A percentile compares a stretch with the other conserved stretches of the same genome.
These are phyloP conservation scores for Neopipo cinnamomea DNA, from an alignment of 2,113 vertebrate genomes.

Conservation along the genomic window DNA sequence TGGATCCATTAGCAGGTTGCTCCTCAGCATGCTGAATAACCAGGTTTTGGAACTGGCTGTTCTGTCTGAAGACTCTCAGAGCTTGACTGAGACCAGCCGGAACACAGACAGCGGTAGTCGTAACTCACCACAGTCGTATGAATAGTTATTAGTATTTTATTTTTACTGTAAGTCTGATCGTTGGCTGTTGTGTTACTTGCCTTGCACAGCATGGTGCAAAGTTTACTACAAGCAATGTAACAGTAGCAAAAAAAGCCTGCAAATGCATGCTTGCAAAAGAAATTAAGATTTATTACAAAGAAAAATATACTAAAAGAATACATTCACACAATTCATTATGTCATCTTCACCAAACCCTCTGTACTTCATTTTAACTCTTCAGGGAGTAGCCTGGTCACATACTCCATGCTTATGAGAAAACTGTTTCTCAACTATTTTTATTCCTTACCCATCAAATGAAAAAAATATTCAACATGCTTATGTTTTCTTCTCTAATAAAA, in stretches of 20 bases:
- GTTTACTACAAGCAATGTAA: background rate
- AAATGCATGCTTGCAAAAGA: slow-evolving; percentile 44
- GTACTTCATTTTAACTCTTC: background rate
- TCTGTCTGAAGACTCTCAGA: background rate
- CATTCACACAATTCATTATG: background rate
- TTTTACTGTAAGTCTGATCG: background rate
- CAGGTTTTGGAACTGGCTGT: background rate
- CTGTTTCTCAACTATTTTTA: slow-evolving; percentile 3
- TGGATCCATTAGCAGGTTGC: fast-evolving
- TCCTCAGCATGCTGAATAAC: background rate
- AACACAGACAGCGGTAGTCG: background rate
- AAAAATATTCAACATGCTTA: background rate
- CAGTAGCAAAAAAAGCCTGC: background rate
- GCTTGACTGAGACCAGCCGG: background rate
- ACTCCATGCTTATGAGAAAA: background rate
- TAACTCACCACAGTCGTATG: background rate
- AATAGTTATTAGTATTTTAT: background rate
- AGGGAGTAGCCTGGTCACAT: background rate
- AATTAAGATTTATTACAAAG: slow-evolving; percentile 42
- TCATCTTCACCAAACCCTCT: background rate
- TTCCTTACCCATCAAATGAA: background rate
- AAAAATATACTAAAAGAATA: slow-evolving; percentile 43
- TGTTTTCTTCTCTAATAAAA: background rate
- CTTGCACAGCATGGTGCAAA: background rate
- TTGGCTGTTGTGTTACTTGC: background rate